A percentile compares a stretch with the other conserved stretches of the same genome.
phyloP scores from a whole-genome alignment of 2,113 vertebrate species.

The Chlorodrepanis virens region DNA sequence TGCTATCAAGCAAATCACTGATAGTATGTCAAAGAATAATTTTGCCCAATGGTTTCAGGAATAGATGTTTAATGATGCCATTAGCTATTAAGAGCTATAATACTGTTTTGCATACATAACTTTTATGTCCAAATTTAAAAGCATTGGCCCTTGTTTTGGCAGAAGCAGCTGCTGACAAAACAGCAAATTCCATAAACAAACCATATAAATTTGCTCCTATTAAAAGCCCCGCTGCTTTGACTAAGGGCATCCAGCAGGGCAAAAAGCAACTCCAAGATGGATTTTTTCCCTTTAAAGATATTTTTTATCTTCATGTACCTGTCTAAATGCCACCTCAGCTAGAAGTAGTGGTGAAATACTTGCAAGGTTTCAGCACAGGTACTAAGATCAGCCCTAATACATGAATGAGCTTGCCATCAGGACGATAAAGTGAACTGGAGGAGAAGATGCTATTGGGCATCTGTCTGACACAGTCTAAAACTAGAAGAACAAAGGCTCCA shows the following conservation, averaged over 20 bases:
- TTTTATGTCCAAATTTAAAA: background rate
- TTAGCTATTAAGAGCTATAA: background rate
- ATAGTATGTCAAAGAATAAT: background rate
- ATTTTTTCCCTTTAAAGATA: background rate
- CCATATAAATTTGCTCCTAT: background rate
- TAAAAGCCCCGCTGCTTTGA: background rate
- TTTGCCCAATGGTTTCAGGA: background rate
- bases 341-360: background rate
- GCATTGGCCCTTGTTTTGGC: background rate
- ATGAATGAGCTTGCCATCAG: background rate
- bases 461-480: background rate
- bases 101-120: background rate
- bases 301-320: background rate
- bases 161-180: background rate
- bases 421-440: background rate
- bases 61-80: background rate
- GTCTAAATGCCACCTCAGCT: background rate
- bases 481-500: background rate
- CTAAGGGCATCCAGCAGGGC: background rate
- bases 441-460: background rate
- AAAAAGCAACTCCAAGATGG: background rate
- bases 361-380: background rate
- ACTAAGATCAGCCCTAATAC: background rate
- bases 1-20: background rate
- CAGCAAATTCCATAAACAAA: background rate